phyloP scores from a whole-genome alignment of 2,113 vertebrate genomes.

The Cheilinus undulatus region DNA sequence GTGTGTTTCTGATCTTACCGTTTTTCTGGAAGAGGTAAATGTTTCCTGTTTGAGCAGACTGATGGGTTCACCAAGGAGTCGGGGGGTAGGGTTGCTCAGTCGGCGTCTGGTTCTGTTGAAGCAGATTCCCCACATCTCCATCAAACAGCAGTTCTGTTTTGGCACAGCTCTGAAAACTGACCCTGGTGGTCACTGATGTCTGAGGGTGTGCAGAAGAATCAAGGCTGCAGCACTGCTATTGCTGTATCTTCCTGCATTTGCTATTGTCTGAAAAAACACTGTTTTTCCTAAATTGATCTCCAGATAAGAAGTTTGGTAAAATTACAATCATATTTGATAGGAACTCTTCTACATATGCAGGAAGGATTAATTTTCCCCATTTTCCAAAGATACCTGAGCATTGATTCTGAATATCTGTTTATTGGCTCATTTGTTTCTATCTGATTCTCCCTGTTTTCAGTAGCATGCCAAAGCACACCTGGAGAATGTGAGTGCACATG shows the following conservation, averaged over 20 bases:
- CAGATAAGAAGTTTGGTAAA: not conserved
- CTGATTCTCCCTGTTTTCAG: conserved; percentile 2
- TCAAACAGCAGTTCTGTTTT: conserved; percentile 75
- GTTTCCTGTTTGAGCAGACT: conserved; percentile 76
- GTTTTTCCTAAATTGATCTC: not conserved
- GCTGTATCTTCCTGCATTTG: not conserved
- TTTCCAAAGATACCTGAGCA: not conserved
- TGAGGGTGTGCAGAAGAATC: conserved; percentile 40
- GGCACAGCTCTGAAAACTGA: conserved; percentile 77
- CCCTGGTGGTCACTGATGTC: conserved; percentile 66
- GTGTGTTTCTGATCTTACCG: conserved; percentile 76
- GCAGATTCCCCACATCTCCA: conserved; percentile 77
- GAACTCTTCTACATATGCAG: not conserved
- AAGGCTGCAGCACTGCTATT: conserved; percentile 8
- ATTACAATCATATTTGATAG: not conserved
- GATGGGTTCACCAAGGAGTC: conserved; percentile 77
- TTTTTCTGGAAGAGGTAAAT: conserved; percentile 66
- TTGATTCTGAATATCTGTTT: conserved; percentile 9
- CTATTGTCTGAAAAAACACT: not conserved
- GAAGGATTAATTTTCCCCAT: not conserved
- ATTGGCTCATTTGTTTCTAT: conserved; percentile 15
- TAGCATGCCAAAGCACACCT: conserved; percentile 49
- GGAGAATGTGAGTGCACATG: conserved; percentile 39
- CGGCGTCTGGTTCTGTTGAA: conserved; percentile 79
- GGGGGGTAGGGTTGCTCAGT: conserved; percentile 72